A percentile compares a stretch with the other conserved stretches of the same genome.
Evolutionary conservation across 2,797 vertebrate species (phyloP).

Genomic region (Phataginus tetradactyla): DNA sequence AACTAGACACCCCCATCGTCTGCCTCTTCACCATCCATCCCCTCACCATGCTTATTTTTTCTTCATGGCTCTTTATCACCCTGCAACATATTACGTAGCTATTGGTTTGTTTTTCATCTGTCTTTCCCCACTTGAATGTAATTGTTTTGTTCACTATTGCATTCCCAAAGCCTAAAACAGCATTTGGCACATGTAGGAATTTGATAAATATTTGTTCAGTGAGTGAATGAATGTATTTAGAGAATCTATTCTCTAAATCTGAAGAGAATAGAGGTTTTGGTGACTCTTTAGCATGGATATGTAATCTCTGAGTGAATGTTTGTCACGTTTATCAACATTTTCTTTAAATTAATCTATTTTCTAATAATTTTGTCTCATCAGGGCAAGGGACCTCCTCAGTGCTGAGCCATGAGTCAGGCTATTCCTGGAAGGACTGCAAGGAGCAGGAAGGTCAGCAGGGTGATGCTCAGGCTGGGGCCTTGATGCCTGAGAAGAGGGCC

Average conservation of each 20-base stretch:
- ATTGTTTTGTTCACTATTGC: not conserved
- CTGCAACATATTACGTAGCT: not conserved
- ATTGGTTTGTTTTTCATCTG: not conserved
- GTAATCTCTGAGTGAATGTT: conserved; percentile 57
- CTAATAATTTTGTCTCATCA: conserved; percentile 52
- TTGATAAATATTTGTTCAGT: conserved; percentile 74
- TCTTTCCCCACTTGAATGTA: not conserved
- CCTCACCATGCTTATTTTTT: not conserved
- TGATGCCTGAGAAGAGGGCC: not conserved
- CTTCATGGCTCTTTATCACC: not conserved
- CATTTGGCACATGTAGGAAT: conserved; percentile 29
- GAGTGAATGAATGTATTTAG: conserved; percentile 45
- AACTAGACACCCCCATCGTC: not conserved
- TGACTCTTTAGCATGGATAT: conserved; percentile 56
- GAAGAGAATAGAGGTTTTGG: conserved; percentile 35
- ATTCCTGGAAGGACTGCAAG: conserved; percentile 59
- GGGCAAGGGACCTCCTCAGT: not conserved
- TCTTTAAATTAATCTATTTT: conserved; percentile 56
- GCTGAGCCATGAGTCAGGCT: not conserved
- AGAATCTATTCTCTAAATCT: not conserved
- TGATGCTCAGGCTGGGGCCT: not conserved
- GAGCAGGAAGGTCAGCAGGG: not conserved
- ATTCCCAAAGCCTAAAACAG: conserved; percentile 45
- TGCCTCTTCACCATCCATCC: not conserved
- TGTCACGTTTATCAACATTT: conserved; percentile 57